Percentiles rank a stretch among this genome's conserved stretches.
phyloP scores from a whole-genome alignment of 2,797 vertebrate species.

The Xiphophorus birchmanni region DNA sequence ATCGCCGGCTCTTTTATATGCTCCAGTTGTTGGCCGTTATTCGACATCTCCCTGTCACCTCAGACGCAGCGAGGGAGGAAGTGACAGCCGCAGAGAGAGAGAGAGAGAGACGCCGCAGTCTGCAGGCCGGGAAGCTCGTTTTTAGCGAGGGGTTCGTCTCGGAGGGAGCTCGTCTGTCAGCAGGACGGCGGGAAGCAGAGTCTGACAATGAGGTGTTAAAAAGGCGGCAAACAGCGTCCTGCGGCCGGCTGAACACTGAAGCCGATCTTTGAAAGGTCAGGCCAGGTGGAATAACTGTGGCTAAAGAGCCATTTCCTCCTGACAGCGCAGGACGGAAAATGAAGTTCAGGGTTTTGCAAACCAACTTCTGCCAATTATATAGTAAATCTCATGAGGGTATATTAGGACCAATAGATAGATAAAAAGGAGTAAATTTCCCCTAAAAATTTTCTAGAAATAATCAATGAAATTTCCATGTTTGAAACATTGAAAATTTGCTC shows the following conservation, averaged over 20 bases:
- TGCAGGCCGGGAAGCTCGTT: conserved; percentile 31
- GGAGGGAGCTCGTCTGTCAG: conserved; percentile 57
- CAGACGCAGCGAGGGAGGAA: conserved; percentile 19
- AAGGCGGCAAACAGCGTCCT: conserved; percentile 57
- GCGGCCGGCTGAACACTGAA: conserved; percentile 24
- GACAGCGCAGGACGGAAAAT: conserved; percentile 2
- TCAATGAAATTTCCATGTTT: no score
- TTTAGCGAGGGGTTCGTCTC: conserved; percentile 37
- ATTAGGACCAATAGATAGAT: no score
- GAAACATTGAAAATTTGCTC: no score
- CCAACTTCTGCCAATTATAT: not conserved
- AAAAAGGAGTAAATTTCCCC: no score
- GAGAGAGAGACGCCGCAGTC: conserved; percentile 24
- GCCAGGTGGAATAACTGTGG: conserved; percentile 26
- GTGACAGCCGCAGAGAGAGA: conserved; percentile 41
- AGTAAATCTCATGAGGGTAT: not conserved
- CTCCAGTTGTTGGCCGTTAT: conserved; percentile 46
- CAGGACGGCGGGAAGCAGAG: conserved; percentile 43
- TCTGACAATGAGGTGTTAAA: conserved; percentile 73
- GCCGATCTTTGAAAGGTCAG: conserved; percentile 39
- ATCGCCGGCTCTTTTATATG: conserved; percentile 40
- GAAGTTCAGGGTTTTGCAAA: not conserved
- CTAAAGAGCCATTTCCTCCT: conserved; percentile 35
- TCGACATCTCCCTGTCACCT: conserved; percentile 61
- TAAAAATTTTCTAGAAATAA: no score